Evolutionary conservation across 2,797 vertebrate species (phyloP).

Genomic region (Rhinophrynus dorsalis): DNA sequence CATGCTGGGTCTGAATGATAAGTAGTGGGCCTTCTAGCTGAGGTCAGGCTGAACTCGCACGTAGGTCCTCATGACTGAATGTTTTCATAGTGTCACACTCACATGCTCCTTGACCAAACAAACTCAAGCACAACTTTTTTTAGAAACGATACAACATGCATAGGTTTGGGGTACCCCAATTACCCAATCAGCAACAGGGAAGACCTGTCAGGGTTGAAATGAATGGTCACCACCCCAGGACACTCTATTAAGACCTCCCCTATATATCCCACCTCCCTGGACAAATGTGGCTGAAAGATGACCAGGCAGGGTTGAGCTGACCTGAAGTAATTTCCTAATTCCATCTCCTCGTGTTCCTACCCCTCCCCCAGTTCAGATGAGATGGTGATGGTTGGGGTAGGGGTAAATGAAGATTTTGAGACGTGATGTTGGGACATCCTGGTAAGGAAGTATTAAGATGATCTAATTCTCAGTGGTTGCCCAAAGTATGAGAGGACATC

Average conservation of each 20-base stretch:
- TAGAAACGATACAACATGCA: constrained; percentile 63
- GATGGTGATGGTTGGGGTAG: constrained; percentile 25
- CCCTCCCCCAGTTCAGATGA: constrained; percentile 41
- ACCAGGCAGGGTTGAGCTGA: constrained; percentile 39
- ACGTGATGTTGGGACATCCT: background rate
- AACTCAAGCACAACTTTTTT: constrained; percentile 57
- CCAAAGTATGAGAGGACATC: too few relatives aligned
- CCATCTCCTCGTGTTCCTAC: constrained; percentile 27
- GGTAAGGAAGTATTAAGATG: too few relatives aligned
- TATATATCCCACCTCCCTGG: constrained; percentile 34
- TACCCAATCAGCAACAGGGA: constrained; percentile 68
- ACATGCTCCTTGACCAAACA: constrained; percentile 69
- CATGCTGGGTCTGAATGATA: constrained; percentile 55
- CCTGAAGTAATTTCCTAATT: constrained; percentile 46
- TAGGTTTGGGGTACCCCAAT: constrained; percentile 60
- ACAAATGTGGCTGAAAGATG: constrained; percentile 42
- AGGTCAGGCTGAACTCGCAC: background rate
- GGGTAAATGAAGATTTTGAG: constrained; percentile 37
- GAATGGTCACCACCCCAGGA: constrained; percentile 57
- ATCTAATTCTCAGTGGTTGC: too few relatives aligned
- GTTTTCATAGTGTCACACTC: constrained; percentile 29
- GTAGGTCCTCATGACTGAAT: constrained; percentile 14
- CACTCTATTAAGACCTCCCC: constrained; percentile 40
- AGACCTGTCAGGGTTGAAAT: constrained; percentile 63
- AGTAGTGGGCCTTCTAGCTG: background rate